These are phyloP conservation scores for Ormyrus nitidulus DNA, from an alignment of 2,888 invertebrate species.

Conservation along the genomic window DNA sequence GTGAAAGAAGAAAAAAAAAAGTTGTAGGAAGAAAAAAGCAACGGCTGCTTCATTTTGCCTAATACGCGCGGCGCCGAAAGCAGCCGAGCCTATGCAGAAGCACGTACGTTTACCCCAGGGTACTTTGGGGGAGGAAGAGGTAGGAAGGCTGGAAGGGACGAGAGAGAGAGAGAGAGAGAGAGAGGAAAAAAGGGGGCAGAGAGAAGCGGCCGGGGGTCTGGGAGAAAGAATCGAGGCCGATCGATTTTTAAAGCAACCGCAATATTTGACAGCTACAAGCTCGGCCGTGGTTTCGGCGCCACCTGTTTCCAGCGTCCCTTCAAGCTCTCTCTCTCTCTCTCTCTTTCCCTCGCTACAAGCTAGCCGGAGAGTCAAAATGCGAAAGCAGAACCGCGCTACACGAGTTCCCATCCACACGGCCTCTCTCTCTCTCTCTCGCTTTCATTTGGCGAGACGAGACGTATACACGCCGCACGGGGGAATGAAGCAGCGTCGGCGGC, in stretches of 20 bases:
- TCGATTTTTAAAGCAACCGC: constrained; percentile 74
- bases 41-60: constrained; percentile 40
- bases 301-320: constrained; percentile 68
- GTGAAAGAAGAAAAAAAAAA: constrained; percentile 2
- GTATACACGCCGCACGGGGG: neutral
- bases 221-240: constrained; percentile 64
- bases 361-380: constrained; percentile 13
- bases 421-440: constrained; percentile 48
- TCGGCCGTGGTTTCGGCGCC: constrained; percentile 70
- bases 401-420: neutral
- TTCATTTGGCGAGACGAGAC: constrained; percentile 60
- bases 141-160: neutral
- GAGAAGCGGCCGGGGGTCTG: constrained; percentile 28
- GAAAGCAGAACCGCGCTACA: constrained; percentile 2
- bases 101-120: constrained; percentile 52
- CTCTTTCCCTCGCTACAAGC: neutral
- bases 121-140: neutral
- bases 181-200: neutral
- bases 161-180: constrained; percentile 9
- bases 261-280: constrained; percentile 73
- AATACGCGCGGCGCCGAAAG: constrained; percentile 36
- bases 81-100: constrained; percentile 55
- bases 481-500: too few relatives aligned
- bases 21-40: constrained; percentile 8
- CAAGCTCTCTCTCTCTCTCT: constrained; percentile 45